These are phyloP conservation scores for Drosophila planitibia DNA, from an alignment of 2,888 invertebrate species.

Conservation along the genomic window DNA sequence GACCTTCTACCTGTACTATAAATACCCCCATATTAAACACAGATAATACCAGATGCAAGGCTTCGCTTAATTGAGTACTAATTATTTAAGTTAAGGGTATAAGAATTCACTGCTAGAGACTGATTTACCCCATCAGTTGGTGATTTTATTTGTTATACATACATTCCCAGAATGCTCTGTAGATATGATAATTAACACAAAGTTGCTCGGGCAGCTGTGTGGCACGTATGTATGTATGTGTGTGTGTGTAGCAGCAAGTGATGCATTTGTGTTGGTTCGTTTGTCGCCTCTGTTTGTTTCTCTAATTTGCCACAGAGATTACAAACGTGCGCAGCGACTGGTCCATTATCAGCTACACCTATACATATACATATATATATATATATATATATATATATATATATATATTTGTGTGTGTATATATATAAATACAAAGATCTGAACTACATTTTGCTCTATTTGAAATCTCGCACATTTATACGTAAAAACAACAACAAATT, in stretches of 20 bases:
- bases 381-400: not conserved
- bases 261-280: slow-evolving; percentile 12
- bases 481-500: slow-evolving; percentile 59
- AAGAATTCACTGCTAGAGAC: not conserved
- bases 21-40: not conserved
- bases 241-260: not conserved
- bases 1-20: not conserved
- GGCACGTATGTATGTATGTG: not conserved
- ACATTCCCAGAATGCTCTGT: not conserved
- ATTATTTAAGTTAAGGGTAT: not conserved
- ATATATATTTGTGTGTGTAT: not conserved
- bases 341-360: slow-evolving; percentile 62
- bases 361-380: slow-evolving; percentile 3
- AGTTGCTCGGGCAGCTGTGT: slow-evolving; percentile 34
- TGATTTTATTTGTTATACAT: not conserved
- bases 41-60: not conserved
- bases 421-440: slow-evolving; percentile 42
- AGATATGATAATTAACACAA: slow-evolving; percentile 33
- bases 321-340: slow-evolving; percentile 29
- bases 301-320: slow-evolving; percentile 56
- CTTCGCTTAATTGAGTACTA: not conserved
- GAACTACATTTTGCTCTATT: slow-evolving; percentile 76
- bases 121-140: not conserved
- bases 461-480: slow-evolving; percentile 79
- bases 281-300: slow-evolving; percentile 60